phyloP scores from a whole-genome alignment of 2,113 vertebrate genomes.

The Phrynosoma blainvillii region DNA sequence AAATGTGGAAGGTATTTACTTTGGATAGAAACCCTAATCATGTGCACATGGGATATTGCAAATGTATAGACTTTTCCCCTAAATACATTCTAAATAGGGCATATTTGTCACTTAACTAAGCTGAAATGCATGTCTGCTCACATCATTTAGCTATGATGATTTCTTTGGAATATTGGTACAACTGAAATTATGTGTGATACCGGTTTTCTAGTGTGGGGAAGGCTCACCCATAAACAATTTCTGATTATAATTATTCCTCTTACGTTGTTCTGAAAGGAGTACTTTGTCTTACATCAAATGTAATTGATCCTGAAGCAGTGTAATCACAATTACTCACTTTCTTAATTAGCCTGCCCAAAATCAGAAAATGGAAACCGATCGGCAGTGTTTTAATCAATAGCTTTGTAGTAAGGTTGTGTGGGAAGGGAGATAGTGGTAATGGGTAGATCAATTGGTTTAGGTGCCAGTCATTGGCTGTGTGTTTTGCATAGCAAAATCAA shows the following conservation, averaged over 20 bases:
- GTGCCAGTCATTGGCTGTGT: constrained; percentile 82
- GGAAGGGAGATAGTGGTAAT: constrained; percentile 84
- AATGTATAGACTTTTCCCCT: constrained; percentile 1
- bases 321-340: constrained; percentile 98
- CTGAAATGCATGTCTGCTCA: background rate
- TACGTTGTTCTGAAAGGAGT: constrained; percentile 76
- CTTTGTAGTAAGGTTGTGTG: constrained; percentile 89
- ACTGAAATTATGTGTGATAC: constrained; percentile 44
- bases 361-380: constrained; percentile 96
- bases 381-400: constrained; percentile 90
- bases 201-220: constrained; percentile 57
- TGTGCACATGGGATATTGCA: background rate
- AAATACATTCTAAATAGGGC: background rate
- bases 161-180: background rate
- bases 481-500: constrained; percentile 83
- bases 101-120: background rate
- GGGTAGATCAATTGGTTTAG: constrained; percentile 87
- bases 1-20: background rate
- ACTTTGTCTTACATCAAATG: constrained; percentile 87
- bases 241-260: constrained; percentile 77
- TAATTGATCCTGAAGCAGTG: constrained; percentile 92
- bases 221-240: constrained; percentile 60
- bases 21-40: background rate
- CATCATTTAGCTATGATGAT: background rate
- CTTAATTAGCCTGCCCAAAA: constrained; percentile 98